phyloP scores from a whole-genome alignment of 2,113 vertebrate species.

The Chaenogobius annularis region DNA sequence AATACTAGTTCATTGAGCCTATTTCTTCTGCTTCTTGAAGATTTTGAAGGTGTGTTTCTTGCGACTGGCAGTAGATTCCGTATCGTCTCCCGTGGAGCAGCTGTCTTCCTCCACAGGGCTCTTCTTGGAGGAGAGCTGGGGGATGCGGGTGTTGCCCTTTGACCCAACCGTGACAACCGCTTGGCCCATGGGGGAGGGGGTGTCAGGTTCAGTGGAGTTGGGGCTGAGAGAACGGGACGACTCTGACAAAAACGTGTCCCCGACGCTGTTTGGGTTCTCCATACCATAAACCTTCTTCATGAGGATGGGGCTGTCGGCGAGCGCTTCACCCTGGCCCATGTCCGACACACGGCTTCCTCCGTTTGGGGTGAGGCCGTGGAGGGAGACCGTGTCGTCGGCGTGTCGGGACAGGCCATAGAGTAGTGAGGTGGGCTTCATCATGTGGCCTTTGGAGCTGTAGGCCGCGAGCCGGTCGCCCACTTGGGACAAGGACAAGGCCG shows the following conservation, averaged over 20 bases:
- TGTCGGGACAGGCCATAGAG: slow-evolving; percentile 62
- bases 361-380: slow-evolving; percentile 74
- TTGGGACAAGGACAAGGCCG: slow-evolving; percentile 90
- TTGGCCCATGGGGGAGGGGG: slow-evolving; percentile 81
- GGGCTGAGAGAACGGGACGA: slow-evolving; percentile 91
- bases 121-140: slow-evolving; percentile 92
- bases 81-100: slow-evolving; percentile 89
- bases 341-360: slow-evolving; percentile 81
- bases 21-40: slow-evolving; percentile 98
- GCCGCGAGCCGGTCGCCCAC: slow-evolving; percentile 81
- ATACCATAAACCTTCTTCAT: slow-evolving; percentile 82
- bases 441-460: slow-evolving; percentile 76
- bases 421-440: slow-evolving; percentile 82
- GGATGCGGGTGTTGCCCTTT: slow-evolving; percentile 85
- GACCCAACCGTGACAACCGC: slow-evolving; percentile 31
- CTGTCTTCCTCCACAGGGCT: slow-evolving; percentile 90
- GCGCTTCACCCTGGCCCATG: slow-evolving; percentile 62
- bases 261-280: slow-evolving; percentile 84
- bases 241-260: slow-evolving; percentile 83
- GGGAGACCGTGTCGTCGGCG: slow-evolving; percentile 73
- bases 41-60: slow-evolving; percentile 98
- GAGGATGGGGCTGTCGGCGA: slow-evolving; percentile 82
- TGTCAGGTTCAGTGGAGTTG: slow-evolving; percentile 93
- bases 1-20: slow-evolving; percentile 51
- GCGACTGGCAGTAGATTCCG: slow-evolving; percentile 86